These are phyloP conservation scores for Pontoporia blainvillei DNA, from an alignment of 2,113 vertebrate genomes.

Conservation along the genomic window DNA sequence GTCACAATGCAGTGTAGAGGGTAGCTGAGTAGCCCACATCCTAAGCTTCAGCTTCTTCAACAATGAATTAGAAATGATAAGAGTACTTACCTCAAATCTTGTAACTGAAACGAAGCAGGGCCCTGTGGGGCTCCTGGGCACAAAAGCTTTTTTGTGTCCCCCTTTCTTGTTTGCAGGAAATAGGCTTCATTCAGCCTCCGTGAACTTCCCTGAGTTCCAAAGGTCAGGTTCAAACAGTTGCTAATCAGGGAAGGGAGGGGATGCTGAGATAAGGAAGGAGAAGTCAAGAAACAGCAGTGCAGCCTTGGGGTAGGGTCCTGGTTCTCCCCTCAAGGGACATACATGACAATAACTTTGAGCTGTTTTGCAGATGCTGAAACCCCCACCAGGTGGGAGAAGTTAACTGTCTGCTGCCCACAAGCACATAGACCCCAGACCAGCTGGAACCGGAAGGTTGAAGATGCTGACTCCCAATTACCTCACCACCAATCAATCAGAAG, in stretches of 20 bases:
- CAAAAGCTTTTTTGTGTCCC: not conserved
- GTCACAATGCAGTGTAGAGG: not conserved
- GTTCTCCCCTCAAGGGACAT: not conserved
- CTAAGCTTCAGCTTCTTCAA: not conserved
- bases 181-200: not conserved
- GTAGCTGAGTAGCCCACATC: not conserved
- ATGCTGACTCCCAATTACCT: not conserved
- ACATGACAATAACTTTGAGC: not conserved
- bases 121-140: not conserved
- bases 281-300: not conserved
- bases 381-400: not conserved
- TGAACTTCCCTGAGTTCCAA: not conserved
- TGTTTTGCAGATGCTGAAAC: not conserved
- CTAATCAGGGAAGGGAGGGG: not conserved
- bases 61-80: not conserved
- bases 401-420: not conserved
- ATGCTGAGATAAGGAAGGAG: not conserved
- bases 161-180: not conserved
- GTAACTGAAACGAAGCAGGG: not conserved
- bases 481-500: not conserved
- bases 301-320: accelerated
- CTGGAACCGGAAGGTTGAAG: not conserved
- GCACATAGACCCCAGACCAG: not conserved
- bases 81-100: not conserved
- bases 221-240: not conserved